Conservation (phyloP, 37 sponge, comb jelly and placozoan species). For the Geodia barretti region DNA sequence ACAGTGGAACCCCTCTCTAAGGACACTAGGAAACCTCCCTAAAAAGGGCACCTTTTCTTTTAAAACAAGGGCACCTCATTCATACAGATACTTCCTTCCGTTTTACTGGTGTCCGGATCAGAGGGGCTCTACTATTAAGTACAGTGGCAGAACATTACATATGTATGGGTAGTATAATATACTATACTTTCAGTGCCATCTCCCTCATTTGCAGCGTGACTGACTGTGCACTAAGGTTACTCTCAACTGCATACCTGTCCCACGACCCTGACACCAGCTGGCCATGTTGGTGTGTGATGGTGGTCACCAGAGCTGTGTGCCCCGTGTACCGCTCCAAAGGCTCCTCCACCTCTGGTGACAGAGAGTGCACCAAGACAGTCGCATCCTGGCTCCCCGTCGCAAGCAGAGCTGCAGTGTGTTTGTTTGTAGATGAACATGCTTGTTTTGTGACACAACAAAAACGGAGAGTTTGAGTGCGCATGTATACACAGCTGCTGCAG, state of each 20-base stretch:
- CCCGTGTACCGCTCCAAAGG: slow-evolving; percentile 54
- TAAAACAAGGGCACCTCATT: too few species aligned
- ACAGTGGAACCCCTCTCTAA: too few species aligned
- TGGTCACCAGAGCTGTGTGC: slow-evolving; percentile 51
- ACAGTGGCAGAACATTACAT: too few species aligned
- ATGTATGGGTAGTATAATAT: too few species aligned
- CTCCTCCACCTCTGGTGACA: slow-evolving; percentile 31
- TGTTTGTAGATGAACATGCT: background rate
- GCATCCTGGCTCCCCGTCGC: slow-evolving; percentile 74
- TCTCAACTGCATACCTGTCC: slow-evolving; percentile 81
- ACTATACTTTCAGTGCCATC: too few species aligned
- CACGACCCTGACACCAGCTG: slow-evolving; percentile 65
- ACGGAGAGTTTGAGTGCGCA: background rate
- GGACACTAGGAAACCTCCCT: too few species aligned
- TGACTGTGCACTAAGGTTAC: background rate
- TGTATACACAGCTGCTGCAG: background rate
- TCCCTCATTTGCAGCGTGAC: background rate
- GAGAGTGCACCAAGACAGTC: slow-evolving; percentile 59
- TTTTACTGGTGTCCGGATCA: too few species aligned
- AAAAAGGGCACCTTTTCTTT: too few species aligned
- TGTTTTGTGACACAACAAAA: background rate
- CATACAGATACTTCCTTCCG: too few species aligned
- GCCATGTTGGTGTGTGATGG: slow-evolving; percentile 33
- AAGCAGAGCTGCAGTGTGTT: slow-evolving; percentile 35
- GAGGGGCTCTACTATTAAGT: too few species aligned